Evolutionary conservation across 2,888 invertebrate genomes (phyloP).

Genomic region (Xanthia togata): DNA sequence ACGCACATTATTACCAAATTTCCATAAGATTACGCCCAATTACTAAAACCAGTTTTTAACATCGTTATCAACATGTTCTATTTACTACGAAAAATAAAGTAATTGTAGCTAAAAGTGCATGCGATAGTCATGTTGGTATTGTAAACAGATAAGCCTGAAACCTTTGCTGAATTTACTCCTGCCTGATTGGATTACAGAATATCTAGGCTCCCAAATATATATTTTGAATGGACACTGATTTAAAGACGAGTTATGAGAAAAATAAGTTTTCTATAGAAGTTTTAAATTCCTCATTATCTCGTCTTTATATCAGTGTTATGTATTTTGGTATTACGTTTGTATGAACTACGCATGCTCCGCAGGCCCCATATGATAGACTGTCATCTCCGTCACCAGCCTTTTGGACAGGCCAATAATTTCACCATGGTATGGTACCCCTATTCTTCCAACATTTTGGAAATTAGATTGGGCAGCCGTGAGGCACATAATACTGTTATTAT

Average conservation of each 20-base stretch:
- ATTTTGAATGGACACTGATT: too few species aligned
- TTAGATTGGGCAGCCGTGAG: background rate
- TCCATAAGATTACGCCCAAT: background rate
- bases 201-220: too few species aligned
- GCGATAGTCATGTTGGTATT: background rate
- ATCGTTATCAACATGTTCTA: background rate
- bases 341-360: too few species aligned
- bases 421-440: too few species aligned
- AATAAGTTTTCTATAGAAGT: too few species aligned
- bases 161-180: background rate
- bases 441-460: background rate
- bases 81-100: background rate
- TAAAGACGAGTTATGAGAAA: too few species aligned
- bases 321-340: too few species aligned
- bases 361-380: too few species aligned
- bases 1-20: background rate
- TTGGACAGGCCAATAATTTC: too few species aligned
- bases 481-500: background rate
- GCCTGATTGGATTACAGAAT: too few species aligned
- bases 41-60: background rate
- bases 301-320: too few species aligned
- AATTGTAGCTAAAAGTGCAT: background rate
- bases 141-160: background rate
- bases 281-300: too few species aligned
- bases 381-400: background rate